Evolutionary conservation across 2,113 vertebrate species (phyloP).

Genomic region (Rhegmatorhina hoffmannsi): DNA sequence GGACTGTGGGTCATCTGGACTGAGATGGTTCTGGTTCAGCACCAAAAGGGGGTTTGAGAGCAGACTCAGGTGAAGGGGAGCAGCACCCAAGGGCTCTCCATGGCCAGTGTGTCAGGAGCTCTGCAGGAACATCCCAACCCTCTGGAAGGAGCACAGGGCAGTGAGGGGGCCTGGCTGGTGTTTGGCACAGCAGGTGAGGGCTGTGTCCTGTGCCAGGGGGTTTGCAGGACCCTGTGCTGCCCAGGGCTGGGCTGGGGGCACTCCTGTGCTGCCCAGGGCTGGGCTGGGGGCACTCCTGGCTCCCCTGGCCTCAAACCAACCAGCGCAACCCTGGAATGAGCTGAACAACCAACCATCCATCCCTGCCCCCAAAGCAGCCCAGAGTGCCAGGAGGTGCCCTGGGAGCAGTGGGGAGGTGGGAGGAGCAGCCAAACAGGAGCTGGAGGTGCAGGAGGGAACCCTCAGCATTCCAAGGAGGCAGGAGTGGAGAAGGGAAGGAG

Average conservation of each 20-base stretch:
- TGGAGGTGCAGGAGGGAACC: neutral
- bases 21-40: neutral
- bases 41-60: neutral
- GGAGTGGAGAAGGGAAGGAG: neutral
- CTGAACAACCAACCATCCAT: fast-evolving
- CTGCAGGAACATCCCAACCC: too few relatives aligned
- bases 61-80: neutral
- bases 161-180: neutral
- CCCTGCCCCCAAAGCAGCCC: fast-evolving
- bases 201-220: fast-evolving
- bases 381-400: fast-evolving
- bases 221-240: neutral
- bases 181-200: fast-evolving
- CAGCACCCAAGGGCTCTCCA: neutral
- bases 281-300: neutral
- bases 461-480: neutral
- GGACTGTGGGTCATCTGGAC: fast-evolving
- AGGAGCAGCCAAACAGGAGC: neutral
- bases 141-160: neutral
- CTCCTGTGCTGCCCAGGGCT: too few relatives aligned
- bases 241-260: neutral
- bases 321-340: fast-evolving
- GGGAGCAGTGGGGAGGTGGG: neutral
- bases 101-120: neutral
- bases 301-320: neutral